phyloP scores from a whole-genome alignment of 1,140 invertebrate genomes.

The Trypoxylus dichotomus region DNA sequence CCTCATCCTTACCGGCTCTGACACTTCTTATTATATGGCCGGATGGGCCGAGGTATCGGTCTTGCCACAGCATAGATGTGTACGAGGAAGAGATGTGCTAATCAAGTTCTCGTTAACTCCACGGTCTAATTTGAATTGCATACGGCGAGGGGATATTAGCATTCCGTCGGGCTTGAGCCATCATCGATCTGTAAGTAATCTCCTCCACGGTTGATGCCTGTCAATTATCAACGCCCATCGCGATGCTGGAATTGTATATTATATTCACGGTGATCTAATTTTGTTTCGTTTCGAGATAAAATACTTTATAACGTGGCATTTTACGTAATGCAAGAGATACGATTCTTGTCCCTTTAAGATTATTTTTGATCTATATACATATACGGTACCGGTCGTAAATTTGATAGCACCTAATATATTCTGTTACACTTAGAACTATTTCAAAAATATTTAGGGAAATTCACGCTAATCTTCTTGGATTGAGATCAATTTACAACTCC shows the following conservation, averaged over 20 bases:
- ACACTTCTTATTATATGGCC: slow-evolving; percentile 14
- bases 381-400: too few species aligned
- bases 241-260: background rate
- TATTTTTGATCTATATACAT: too few species aligned
- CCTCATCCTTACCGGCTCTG: slow-evolving; percentile 1
- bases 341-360: too few species aligned
- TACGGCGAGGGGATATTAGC: slow-evolving; percentile 44
- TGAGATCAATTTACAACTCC: too few species aligned
- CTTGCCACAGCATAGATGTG: slow-evolving; percentile 40
- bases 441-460: too few species aligned
- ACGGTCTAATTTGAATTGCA: slow-evolving; percentile 46
- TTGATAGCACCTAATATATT: too few species aligned
- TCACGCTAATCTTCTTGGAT: too few species aligned
- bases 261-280: background rate
- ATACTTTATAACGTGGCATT: too few species aligned
- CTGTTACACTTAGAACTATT: too few species aligned
- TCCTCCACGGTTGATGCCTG: slow-evolving; percentile 7
- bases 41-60: slow-evolving; percentile 19
- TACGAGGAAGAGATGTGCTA: slow-evolving; percentile 42
- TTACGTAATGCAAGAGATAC: too few species aligned
- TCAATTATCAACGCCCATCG: background rate
- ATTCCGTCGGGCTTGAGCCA: slow-evolving; percentile 38
- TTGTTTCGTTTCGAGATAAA: background rate
- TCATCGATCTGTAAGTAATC: slow-evolving; percentile 43
- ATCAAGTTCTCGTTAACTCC: slow-evolving; percentile 48